Percentiles rank a stretch among this genome's conserved stretches.
Evolutionary conservation across 2,888 invertebrate genomes (phyloP).

Genomic region (Parnassius smintheus): DNA sequence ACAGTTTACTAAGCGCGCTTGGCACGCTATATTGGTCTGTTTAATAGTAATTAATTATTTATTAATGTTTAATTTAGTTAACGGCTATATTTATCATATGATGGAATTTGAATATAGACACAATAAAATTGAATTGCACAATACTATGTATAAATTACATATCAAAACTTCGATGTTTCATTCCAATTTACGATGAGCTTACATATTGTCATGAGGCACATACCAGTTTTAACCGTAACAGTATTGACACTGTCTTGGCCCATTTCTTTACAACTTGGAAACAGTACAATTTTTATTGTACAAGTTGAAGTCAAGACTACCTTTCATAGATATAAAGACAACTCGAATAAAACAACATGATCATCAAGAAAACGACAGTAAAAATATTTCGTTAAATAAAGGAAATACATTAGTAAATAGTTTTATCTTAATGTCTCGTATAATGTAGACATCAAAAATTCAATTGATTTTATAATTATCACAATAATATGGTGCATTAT

Average conservation of each 20-base stretch:
- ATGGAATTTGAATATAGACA: conserved; percentile 41
- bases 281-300: no score
- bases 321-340: not conserved
- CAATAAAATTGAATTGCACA: conserved; percentile 36
- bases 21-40: conserved; percentile 75
- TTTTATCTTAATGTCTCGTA: conserved; percentile 20
- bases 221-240: conserved; percentile 23
- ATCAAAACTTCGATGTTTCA: conserved; percentile 63
- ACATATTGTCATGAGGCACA: conserved; percentile 59
- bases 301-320: not conserved
- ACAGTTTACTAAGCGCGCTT: conserved; percentile 69
- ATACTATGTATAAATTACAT: conserved; percentile 52
- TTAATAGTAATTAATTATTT: conserved; percentile 35
- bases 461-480: conserved; percentile 53
- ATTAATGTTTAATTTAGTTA: conserved; percentile 30
- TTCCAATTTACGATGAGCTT: conserved; percentile 50
- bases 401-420: not conserved
- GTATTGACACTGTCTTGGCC: conserved; percentile 9
- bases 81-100: conserved; percentile 40
- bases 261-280: not conserved
- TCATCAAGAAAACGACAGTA: not conserved
- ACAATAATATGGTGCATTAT: conserved; percentile 60
- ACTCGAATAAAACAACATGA: not conserved
- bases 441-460: conserved; percentile 29
- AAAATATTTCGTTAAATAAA: not conserved